phyloP scores from a whole-genome alignment of 1,140 invertebrate genomes.

The Leptopilina clavipes region DNA sequence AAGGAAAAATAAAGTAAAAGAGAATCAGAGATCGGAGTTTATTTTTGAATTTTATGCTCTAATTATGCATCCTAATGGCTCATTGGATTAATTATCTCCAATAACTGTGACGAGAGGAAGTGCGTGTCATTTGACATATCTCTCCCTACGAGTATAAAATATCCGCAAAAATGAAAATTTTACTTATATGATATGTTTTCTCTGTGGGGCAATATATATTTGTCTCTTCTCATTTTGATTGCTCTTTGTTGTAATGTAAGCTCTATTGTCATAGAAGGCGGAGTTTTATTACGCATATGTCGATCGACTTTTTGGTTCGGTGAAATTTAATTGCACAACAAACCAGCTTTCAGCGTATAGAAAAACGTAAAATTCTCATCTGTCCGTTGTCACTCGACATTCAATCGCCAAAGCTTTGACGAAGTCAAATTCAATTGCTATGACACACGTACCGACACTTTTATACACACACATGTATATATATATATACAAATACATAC shows the following conservation, averaged over 20 bases:
- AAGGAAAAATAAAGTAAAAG: no score
- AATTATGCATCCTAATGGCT: no score
- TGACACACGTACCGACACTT: slow-evolving; percentile 1
- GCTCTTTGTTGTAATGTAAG: not conserved
- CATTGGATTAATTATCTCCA: no score
- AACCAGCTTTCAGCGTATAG: slow-evolving; percentile 8
- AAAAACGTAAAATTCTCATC: slow-evolving; percentile 18
- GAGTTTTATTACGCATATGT: slow-evolving; percentile 28
- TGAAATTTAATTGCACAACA: slow-evolving; percentile 21
- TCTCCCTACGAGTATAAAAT: no score
- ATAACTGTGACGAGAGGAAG: no score
- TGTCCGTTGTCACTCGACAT: slow-evolving; percentile 25
- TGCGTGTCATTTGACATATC: no score
- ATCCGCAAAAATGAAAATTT: slow-evolving; percentile 9
- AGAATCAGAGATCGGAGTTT: no score
- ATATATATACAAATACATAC: not conserved
- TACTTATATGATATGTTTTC: not conserved
- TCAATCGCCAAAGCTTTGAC: slow-evolving; percentile 30
- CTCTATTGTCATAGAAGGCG: slow-evolving; percentile 2
- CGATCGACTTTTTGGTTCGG: slow-evolving; percentile 19
- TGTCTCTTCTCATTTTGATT: not conserved
- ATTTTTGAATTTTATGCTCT: no score
- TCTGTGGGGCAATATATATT: not conserved
- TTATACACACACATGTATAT: no score
- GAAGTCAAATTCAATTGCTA: slow-evolving; percentile 28